Base-by-base conservation (phyloP, 2,888 invertebrate species). In the Drymonia ruficornis region DNA sequence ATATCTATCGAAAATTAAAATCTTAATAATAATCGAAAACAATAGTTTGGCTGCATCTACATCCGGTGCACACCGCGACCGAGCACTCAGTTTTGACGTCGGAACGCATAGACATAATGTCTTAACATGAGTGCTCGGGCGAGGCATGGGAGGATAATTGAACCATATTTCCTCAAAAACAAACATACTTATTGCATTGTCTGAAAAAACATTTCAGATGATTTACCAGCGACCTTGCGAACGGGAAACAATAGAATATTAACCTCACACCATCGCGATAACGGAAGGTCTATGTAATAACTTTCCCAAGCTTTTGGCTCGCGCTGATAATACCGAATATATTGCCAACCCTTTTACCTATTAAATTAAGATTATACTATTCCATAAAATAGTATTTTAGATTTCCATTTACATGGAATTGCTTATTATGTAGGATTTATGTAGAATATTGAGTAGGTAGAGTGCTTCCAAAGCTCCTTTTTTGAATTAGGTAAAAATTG, bases 211-310 rank as follows among this genome's bases (percentile, higher is more conserved):
- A 60, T 49, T 56, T 52, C 49, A 45, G 60, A 69, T 69, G 63
- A 69, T 66, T 56, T 65, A 63, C 51, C 55, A 50, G n/a, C 34
- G 19, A 16, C 59, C 59, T 50, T 64, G 47, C 67, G 60, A 49
- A 56, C 53, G 31, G 65, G 67, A 74, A 78, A 82, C 83, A 83
- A 81, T 80, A 66, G 76, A 68, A 72, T 71, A 76, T 73, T 67
- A 61, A 60, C 65, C 73, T 69, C 72, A 61, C 65, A 59, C 52
- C 53, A 65, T 67, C 54, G 59, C 65, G 76, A 78, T 77, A 75
- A 66, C 66, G 55, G 76, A 78, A 73, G 78, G 76, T 72, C 63
- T 51, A 50, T 62, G 62, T 61, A 64, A 67, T 67, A 64, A 67
- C 64, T 72, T 72, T 65, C 59, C 42, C 60, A 59, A 66, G 65